Evolutionary conservation across 2,113 vertebrate species (phyloP), one percentile per base, ranked within the genome.

Genomic region (Coryphaenoides rupestris): DNA sequence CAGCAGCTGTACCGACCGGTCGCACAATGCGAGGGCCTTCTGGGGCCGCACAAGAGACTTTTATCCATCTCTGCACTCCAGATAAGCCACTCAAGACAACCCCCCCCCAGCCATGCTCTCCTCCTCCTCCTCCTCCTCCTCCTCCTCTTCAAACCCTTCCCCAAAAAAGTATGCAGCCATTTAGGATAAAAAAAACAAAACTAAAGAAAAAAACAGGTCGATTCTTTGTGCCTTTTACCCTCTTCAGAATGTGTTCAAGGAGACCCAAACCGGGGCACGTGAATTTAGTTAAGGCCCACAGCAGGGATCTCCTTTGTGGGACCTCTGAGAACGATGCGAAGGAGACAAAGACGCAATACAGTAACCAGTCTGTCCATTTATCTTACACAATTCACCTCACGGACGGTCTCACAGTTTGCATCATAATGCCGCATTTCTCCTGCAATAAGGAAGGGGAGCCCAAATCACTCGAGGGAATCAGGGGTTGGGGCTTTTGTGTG

Each of bases 381-480:
- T 57, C 58, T 56, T 33, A 16, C 62, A 68, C 66, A 60, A 62
- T 75, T 62, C 69, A 71, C 69, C 62, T 54, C 62, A 45, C 62
- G n/a, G 79, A 76, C 65, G 82, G 76, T 80, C 79, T 82, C 78
- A 81, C 77, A 70, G 74, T 86, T 87, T 83, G 83, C 86, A 86
- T 89, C 75, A 87, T 83, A 87, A 89, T 89, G 82, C 79, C 76
- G 70, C 53, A 73, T 86, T 85, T 79, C 83, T 77, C 76, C 70
- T 77, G 85, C 68, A 77, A 87, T 84, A 82, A 80, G 72, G 65
- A 74, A n/a, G n/a, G n/a, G 70, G 78, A 80, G 78, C 70, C 69
- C 17, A 60, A 79, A 78, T 72, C 73, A 70, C 71, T 77, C 65
- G 3, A 59, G 74, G 77, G 70, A 73, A 77, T 58, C 21, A 5